These are phyloP conservation scores for Catostomus latipinnis DNA, from an alignment of 2,797 vertebrate species.

Conservation along the genomic window DNA sequence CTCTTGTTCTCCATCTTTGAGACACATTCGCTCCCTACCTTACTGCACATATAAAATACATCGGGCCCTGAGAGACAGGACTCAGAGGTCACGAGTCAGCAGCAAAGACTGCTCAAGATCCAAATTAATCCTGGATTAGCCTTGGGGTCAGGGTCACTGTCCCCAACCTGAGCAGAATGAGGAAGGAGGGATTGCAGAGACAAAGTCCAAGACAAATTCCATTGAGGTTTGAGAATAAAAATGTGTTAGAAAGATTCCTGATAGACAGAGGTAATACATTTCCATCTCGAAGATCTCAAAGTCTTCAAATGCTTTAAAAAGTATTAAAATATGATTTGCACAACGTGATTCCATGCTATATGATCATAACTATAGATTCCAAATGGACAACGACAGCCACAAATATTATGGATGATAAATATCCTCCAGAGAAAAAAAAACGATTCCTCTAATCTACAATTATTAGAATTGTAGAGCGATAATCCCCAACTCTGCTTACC, in stretches of 20 bases:
- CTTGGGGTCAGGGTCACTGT: slow-evolving; percentile 76
- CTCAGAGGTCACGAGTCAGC: slow-evolving; percentile 67
- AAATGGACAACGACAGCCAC: too few species aligned
- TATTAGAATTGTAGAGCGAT: too few species aligned
- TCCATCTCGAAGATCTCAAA: background rate
- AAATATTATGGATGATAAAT: too few species aligned
- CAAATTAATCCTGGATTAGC: slow-evolving; percentile 80
- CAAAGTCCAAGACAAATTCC: slow-evolving; percentile 68
- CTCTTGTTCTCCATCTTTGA: slow-evolving; percentile 4
- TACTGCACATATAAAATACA: slow-evolving; percentile 10
- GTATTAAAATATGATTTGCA: too few species aligned
- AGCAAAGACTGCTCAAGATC: slow-evolving; percentile 68
- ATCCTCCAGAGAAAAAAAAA: too few species aligned
- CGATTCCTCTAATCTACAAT: too few species aligned
- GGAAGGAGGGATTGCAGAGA: slow-evolving; percentile 72
- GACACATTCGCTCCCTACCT: background rate
- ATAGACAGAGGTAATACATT: slow-evolving; percentile 11
- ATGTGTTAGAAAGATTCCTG: background rate
- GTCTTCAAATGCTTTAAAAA: too few species aligned
- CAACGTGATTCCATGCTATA: too few species aligned
- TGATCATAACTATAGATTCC: too few species aligned
- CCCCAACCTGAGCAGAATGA: slow-evolving; percentile 72
- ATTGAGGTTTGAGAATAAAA: slow-evolving; percentile 55
- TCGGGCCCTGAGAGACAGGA: slow-evolving; percentile 34
- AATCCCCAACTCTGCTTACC: too few species aligned